phyloP scores from a whole-genome alignment of 2,113 vertebrate genomes.

The Erinaceus europaeus region DNA sequence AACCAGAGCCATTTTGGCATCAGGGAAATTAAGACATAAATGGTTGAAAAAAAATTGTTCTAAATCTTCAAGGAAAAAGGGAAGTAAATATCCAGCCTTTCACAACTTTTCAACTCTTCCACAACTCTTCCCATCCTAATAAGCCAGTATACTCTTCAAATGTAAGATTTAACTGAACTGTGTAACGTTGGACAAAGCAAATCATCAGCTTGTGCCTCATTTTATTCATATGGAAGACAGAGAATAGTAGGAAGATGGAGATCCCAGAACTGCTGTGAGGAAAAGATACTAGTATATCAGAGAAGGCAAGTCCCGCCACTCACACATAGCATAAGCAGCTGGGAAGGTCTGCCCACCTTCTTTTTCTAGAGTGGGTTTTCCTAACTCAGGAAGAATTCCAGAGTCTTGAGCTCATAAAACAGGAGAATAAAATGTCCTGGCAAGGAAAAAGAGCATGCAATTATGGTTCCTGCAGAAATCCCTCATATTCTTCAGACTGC shows the following conservation, averaged over 20 bases:
- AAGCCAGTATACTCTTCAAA: not conserved
- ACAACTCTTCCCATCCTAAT: accelerated
- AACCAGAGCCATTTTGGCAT: not conserved
- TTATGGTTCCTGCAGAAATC: not conserved
- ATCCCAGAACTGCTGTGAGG: not conserved
- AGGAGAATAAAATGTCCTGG: not conserved
- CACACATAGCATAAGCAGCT: not conserved
- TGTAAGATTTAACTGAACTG: not conserved
- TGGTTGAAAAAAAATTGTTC: not conserved
- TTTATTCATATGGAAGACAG: not conserved
- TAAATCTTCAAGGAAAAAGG: not conserved
- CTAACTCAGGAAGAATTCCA: not conserved
- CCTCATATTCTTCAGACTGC: not conserved
- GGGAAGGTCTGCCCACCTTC: not conserved
- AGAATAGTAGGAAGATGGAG: not conserved
- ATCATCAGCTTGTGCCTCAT: not conserved
- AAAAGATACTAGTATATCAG: not conserved
- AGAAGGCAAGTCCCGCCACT: not conserved
- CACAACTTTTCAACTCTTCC: not conserved
- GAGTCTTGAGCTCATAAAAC: not conserved
- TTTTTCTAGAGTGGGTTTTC: not conserved
- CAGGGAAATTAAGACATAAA: not conserved
- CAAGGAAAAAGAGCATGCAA: not conserved
- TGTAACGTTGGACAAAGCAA: not conserved
- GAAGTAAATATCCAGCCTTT: not conserved